Base-by-base conservation (phyloP, 30 jellyfish, hydroid and myxozoan species). In the Catostylus mosaicus region DNA sequence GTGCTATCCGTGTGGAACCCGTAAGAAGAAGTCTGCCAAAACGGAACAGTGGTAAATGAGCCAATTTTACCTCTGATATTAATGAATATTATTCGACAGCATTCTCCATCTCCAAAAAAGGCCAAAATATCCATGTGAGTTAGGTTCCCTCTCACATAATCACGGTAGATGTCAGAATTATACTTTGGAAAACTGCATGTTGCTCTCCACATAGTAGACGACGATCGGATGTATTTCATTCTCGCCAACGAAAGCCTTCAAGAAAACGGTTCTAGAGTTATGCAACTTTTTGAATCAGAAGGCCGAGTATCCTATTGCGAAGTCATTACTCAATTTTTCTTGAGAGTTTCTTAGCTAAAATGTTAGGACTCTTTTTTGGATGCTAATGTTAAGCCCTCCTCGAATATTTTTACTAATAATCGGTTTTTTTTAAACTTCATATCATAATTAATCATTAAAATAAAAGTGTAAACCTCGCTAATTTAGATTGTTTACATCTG, bases 161-260 rank as follows among this genome's bases (percentile, higher is more conserved):
- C 84, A 30, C 38, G 69, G 37, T 8, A 24, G 4, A 72, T 45
- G 14, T 27, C 47, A 10, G 56, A 8, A 1, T 54, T 7, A 12
- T 48, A 8, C 23, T 43, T 26, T 43, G 52, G 50, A 31, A 43
- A 45, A 50, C 62, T 72, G 84, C 84, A 72, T 24, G 84, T 72
- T 2, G 71, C 73, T 72, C 84, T 32, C 84, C 84, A 72, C 40
- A 37, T 54, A 1, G 71, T 23, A 19, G 84, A 72, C 22, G n/a
- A 34, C 11, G 71, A 45, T 18, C 67, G 66, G 23, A 72, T n/a
- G 62, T 18, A 30, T 30, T 45, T 26, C 84, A 72, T 47, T 72
- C 71, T 20, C 14, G 33, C 26, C 16, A 19, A 30, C 26, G 69
- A 9, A 2, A 26, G 62, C 62, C 84, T 72, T 23, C 9, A 11